phyloP scores from a whole-genome alignment of 1,140 invertebrate species.

The Ips typographus region DNA sequence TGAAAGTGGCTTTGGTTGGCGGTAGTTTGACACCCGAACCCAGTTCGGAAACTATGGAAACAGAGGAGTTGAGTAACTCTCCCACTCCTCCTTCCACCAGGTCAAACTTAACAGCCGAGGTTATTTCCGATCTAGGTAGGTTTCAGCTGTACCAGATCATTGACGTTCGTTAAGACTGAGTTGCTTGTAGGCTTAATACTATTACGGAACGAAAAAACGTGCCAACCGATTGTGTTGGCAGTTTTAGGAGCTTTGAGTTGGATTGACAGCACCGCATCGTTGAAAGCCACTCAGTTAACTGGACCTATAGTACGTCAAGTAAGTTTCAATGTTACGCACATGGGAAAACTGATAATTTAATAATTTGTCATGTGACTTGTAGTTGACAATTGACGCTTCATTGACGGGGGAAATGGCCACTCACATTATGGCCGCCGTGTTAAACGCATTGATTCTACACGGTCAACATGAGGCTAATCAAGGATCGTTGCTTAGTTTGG shows the following conservation, averaged over 20 bases:
- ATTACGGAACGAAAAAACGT: constrained; percentile 64
- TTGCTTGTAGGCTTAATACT: constrained; percentile 53
- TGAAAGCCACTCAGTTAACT: constrained; percentile 72
- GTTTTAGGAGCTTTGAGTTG: constrained; percentile 75
- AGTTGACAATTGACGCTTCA: constrained; percentile 59
- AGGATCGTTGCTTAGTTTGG: constrained; percentile 67
- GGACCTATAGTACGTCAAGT: constrained; percentile 51
- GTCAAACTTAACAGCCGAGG: constrained; percentile 62
- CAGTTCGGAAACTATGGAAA: constrained; percentile 63
- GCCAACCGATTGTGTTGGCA: constrained; percentile 64
- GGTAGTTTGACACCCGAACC: constrained; percentile 51
- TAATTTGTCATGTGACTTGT: constrained; percentile 31
- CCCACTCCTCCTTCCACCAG: constrained; percentile 55
- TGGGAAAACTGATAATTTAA: constrained; percentile 1
- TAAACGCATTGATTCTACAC: constrained; percentile 75
- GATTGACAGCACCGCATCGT: constrained; percentile 78
- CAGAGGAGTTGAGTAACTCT: constrained; percentile 65
- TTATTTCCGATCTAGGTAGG: constrained; percentile 72
- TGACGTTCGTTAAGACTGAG: not conserved
- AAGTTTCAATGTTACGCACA: constrained; percentile 3
- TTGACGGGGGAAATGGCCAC: constrained; percentile 65
- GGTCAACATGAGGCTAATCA: constrained; percentile 86
- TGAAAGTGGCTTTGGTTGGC: constrained; percentile 63
- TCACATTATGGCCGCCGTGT: constrained; percentile 70
- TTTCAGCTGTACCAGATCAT: not conserved